Evolutionary conservation across 2,113 vertebrate genomes (phyloP).

Genomic region (Probosciger aterrimus): DNA sequence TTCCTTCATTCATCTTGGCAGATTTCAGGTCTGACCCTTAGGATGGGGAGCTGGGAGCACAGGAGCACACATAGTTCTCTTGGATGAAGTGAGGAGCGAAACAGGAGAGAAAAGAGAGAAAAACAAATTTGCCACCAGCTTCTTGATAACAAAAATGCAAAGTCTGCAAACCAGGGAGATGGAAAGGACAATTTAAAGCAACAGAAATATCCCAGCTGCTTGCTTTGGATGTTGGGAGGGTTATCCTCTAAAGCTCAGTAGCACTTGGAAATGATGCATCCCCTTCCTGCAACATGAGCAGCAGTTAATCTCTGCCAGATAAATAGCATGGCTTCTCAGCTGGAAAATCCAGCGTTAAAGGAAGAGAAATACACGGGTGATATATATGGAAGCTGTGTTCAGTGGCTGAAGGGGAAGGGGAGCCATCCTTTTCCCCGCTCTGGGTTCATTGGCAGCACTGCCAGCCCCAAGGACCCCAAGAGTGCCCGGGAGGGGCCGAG

Average conservation of each 20-base stretch:
- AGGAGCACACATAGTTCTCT: fast-evolving
- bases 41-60: background rate
- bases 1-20: background rate
- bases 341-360: background rate
- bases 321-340: background rate
- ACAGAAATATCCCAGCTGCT: background rate
- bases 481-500: background rate
- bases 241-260: background rate
- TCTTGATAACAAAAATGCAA: background rate
- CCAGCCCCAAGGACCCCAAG: background rate
- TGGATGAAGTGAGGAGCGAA: background rate
- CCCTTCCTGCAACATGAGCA: background rate
- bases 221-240: background rate
- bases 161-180: background rate
- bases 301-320: background rate
- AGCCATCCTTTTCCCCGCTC: background rate
- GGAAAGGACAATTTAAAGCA: background rate
- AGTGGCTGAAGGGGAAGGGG: background rate
- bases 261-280: background rate
- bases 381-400: background rate
- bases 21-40: background rate
- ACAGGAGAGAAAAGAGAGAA: background rate
- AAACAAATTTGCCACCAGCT: background rate
- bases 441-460: background rate
- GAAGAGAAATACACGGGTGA: background rate